Evolutionary conservation across 2,797 vertebrate genomes (phyloP).

Genomic region (Phataginus tricuspis): DNA sequence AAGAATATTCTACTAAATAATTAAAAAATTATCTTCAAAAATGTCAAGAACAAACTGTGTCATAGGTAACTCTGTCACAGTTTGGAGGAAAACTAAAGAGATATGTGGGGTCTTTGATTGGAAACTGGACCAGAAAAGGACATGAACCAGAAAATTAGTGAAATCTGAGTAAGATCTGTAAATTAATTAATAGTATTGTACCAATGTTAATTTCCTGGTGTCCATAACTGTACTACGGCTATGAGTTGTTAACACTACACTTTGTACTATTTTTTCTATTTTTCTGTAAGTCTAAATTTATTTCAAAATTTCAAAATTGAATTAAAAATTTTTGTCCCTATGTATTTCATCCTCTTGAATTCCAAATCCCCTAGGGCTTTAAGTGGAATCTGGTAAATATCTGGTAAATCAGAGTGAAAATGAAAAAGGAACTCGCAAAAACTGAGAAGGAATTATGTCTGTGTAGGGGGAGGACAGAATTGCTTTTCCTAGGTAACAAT

Average conservation of each 20-base stretch:
- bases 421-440: not conserved
- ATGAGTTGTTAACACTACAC: not conserved
- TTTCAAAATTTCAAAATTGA: not conserved
- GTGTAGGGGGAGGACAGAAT: not conserved
- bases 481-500: not conserved
- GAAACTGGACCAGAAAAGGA: not conserved
- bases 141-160: not conserved
- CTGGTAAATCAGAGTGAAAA: constrained; percentile 7
- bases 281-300: not conserved
- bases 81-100: not conserved
- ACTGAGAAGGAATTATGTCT: not conserved
- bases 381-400: not conserved
- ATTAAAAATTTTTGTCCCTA: not conserved
- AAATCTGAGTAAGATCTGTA: not conserved
- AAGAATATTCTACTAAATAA: not conserved
- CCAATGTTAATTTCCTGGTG: not conserved
- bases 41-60: not conserved
- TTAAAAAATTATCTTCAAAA: not conserved
- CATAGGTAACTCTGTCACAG: not conserved
- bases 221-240: not conserved
- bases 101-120: not conserved
- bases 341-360: not conserved
- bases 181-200: not conserved
- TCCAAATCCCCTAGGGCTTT: not conserved
- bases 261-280: not conserved